A percentile compares a stretch with the other conserved stretches of the same genome.
Conservation (phyloP, 2,888 invertebrate genomes). For the Liodrosophila aerea region DNA sequence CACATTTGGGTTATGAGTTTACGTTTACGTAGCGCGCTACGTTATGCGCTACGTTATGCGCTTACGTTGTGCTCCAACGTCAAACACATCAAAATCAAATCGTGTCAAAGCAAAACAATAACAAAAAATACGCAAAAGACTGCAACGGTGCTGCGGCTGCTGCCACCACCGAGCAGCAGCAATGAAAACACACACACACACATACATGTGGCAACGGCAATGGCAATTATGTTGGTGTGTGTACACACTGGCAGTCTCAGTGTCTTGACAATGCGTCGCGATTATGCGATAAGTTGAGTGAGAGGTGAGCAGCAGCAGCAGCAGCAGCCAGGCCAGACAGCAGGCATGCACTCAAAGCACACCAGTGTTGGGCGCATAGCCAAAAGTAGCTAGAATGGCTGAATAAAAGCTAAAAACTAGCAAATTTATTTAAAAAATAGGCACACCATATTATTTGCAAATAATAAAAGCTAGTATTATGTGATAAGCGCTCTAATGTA, state of each 20-base stretch:
- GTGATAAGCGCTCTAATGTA: too few relatives aligned
- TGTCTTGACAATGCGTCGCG: constrained; percentile 72
- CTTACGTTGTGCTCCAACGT: constrained; percentile 34
- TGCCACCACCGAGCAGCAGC: constrained; percentile 15
- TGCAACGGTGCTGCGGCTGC: constrained; percentile 39
- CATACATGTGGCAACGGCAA: constrained; percentile 29
- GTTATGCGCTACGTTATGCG: constrained; percentile 22
- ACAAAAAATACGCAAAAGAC: constrained; percentile 27
- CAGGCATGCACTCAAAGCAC: constrained; percentile 5
- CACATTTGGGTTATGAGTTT: constrained; percentile 36
- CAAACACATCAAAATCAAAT: constrained; percentile 48
- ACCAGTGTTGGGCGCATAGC: too few relatives aligned
- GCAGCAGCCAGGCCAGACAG: constrained; percentile 22
- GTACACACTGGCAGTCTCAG: too few relatives aligned
- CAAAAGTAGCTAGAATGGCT: too few relatives aligned
- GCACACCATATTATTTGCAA: too few relatives aligned
- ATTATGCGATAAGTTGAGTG: constrained; percentile 73
- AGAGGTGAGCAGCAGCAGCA: constrained; percentile 41
- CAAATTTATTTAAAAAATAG: too few relatives aligned
- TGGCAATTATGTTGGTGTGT: constrained; percentile 25
- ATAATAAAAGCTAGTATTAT: too few relatives aligned
- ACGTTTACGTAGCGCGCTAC: constrained; percentile 21
- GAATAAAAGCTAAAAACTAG: too few relatives aligned
- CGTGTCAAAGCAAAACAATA: constrained; percentile 50
- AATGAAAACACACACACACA: constrained; percentile 1